Percentiles rank a stretch among this genome's conserved stretches.
phyloP scores from a whole-genome alignment of 2,888 invertebrate species.

The Cordylochernes scorpioides region DNA sequence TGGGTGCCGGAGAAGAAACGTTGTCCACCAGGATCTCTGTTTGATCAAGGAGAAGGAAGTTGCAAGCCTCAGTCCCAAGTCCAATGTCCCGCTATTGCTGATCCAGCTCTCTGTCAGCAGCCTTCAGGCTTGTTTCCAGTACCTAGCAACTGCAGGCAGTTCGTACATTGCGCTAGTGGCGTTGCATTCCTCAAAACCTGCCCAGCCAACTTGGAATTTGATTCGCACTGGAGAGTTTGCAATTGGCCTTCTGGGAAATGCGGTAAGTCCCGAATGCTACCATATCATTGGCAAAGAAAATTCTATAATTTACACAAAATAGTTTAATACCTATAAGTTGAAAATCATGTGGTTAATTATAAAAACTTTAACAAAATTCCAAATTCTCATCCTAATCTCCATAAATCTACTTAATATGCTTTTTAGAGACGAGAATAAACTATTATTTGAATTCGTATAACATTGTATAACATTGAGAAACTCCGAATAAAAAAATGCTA shows the following conservation, averaged over 20 bases:
- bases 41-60: constrained; percentile 2
- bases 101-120: constrained; percentile 4
- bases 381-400: too few relatives aligned
- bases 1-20: constrained; percentile 3
- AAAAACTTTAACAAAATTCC: too few relatives aligned
- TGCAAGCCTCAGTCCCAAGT: constrained; percentile 8
- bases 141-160: constrained; percentile 7
- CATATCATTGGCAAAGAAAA: too few relatives aligned
- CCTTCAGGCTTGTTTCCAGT: constrained; percentile 5
- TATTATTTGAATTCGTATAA: too few relatives aligned
- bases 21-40: constrained; percentile 8
- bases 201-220: constrained; percentile 4
- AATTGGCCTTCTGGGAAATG: constrained; percentile 4
- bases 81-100: constrained; percentile 3
- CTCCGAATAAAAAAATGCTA: too few relatives aligned
- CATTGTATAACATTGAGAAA: too few relatives aligned
- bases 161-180: constrained; percentile 7
- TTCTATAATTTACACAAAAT: too few relatives aligned
- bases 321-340: too few relatives aligned
- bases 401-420: too few relatives aligned
- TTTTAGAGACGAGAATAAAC: too few relatives aligned
- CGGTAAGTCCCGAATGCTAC: too few relatives aligned
- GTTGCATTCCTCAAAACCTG: constrained; percentile 5
- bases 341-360: too few relatives aligned
- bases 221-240: constrained; percentile 3